phyloP scores from a whole-genome alignment of 2,888 invertebrate genomes.

The Elegia similella region DNA sequence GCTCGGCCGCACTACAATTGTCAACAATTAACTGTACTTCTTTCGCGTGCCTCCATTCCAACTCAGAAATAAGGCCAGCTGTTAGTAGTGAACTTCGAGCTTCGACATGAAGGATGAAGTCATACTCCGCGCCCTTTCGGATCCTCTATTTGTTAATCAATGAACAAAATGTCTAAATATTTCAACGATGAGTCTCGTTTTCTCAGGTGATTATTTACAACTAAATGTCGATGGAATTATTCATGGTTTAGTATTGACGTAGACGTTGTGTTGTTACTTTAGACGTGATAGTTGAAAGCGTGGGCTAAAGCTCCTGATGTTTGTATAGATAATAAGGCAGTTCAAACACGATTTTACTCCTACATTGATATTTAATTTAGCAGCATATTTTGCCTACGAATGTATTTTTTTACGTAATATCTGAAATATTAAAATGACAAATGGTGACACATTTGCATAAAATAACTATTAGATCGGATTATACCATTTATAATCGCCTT shows the following conservation, averaged over 20 bases:
- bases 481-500: constrained; percentile 29
- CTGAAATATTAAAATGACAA: constrained; percentile 33
- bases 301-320: constrained; percentile 53
- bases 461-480: constrained; percentile 35
- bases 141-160: constrained; percentile 2
- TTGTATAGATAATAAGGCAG: constrained; percentile 14
- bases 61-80: constrained; percentile 70
- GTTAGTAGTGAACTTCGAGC: constrained; percentile 36
- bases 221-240: constrained; percentile 35
- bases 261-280: constrained; percentile 39
- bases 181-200: neutral
- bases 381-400: constrained; percentile 18
- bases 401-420: neutral
- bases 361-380: constrained; percentile 22
- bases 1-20: constrained; percentile 72
- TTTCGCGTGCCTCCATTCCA: constrained; percentile 71
- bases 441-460: constrained; percentile 37
- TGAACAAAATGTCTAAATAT: neutral
- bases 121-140: constrained; percentile 3
- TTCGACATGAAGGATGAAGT: constrained; percentile 1
- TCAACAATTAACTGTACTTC: constrained; percentile 73
- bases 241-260: constrained; percentile 48
- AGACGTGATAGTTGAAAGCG: constrained; percentile 51
- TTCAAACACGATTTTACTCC: neutral
- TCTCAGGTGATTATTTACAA: constrained; percentile 26